Evolutionary conservation across 2,113 vertebrate species (phyloP), one percentile per base, ranked within the genome.

Genomic region (Procavia capensis): DNA sequence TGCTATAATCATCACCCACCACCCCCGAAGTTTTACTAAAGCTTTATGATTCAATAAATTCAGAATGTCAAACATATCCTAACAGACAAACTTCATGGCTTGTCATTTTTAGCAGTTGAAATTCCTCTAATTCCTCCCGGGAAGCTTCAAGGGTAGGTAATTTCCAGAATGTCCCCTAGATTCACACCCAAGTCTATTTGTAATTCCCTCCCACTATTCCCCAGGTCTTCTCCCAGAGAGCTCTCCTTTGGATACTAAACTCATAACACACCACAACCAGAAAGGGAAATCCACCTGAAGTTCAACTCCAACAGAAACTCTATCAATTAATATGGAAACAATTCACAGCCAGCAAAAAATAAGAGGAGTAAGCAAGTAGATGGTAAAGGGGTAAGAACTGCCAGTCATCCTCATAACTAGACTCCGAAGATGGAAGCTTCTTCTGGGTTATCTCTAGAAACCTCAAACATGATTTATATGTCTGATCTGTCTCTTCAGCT

Each of bases 401-500:
- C 24, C 70, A 29, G 25, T 24, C 80, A 50, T 85, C 4, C 61
- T 82, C 14, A 41, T 17, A 79, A 83, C 82, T 75, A 43, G 39
- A 80, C 66, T 95, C 94, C 75, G 39, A 87, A 78, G 83, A 72
- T 85, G 45, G 47, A 78, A 82, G 54, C 74, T 68, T 63, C 79
- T 85, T 85, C 57, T 39, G n/a, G 10, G 50, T 83, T 83, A 90
- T 41, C 61, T 31, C 74, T 24, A 93, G n/a, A 86, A 81, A 59
- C 86, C 47, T 93, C 72, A 39, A 80, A 89, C 79, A 79, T 90
- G 94, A 95, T 88, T 93, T 86, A 45, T 43, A 36, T 59, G 41
- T 94, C 93, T 94, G 79, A 70, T 88, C 70, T 70, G 54, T 92
- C 89, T 95, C 79, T 59, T 94, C 83, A 47, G 70, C 75, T 86